Evolutionary conservation across 2,888 invertebrate genomes (phyloP).

Genomic region (Lasioglossum malachurum): DNA sequence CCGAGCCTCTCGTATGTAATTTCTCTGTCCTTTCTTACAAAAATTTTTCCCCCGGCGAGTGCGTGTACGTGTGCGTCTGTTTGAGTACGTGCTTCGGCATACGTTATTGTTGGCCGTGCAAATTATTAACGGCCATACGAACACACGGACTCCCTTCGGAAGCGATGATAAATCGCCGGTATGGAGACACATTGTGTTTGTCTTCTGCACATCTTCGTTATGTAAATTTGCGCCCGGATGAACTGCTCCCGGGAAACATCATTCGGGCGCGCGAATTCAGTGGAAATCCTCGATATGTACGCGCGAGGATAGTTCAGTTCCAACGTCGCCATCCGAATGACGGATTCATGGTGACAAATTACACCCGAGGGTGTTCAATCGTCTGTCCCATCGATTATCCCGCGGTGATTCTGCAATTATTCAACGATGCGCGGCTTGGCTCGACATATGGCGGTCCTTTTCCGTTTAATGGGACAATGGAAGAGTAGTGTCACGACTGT

Average conservation of each 20-base stretch:
- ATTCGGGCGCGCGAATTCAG: conserved; percentile 28
- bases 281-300: conserved; percentile 43
- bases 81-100: conserved; percentile 40
- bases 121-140: conserved; percentile 54
- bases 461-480: not conserved
- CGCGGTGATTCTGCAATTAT: conserved; percentile 38
- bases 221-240: conserved; percentile 53
- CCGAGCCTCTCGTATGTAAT: not conserved
- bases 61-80: not conserved
- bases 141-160: conserved; percentile 48
- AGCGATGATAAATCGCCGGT: conserved; percentile 61
- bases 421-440: not conserved
- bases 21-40: conserved; percentile 1
- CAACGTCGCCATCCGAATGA: not conserved
- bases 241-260: conserved; percentile 26
- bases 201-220: conserved; percentile 46
- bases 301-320: conserved; percentile 32
- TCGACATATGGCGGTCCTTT: conserved; percentile 22
- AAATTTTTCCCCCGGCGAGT: not conserved
- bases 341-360: conserved; percentile 49
- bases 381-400: conserved; percentile 19
- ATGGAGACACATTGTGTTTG: conserved; percentile 55
- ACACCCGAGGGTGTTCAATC: conserved; percentile 64
- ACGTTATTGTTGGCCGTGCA: conserved; percentile 46
- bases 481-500: not conserved